phyloP scores from a whole-genome alignment of 2,888 invertebrate genomes.

The Ryuthela nishihirai region DNA sequence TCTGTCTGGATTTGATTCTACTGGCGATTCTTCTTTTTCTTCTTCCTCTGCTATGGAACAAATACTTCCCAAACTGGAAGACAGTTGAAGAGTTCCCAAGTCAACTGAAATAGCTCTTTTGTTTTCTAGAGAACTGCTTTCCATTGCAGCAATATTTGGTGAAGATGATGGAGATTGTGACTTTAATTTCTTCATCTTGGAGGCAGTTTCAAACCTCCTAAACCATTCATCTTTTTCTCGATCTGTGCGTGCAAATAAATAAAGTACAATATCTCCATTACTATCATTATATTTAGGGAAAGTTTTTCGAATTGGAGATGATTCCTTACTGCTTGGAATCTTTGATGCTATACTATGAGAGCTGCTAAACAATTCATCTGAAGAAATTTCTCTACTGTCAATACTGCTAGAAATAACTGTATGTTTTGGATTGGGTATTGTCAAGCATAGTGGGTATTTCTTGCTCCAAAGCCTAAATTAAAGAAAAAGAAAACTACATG shows the following conservation, averaged over 20 bases:
- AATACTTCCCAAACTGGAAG: background rate
- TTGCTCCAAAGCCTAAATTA: conserved; percentile 68
- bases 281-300: conserved; percentile 22
- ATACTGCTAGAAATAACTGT: conserved; percentile 25
- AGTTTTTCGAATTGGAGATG: conserved; percentile 4
- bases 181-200: conserved; percentile 40
- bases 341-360: background rate
- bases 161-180: conserved; percentile 40
- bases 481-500: conserved; percentile 7
- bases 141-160: conserved; percentile 3
- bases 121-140: conserved; percentile 4
- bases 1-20: too few species aligned
- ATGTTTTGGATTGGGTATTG: conserved; percentile 46
- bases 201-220: conserved; percentile 49
- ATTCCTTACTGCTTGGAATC: conserved; percentile 12
- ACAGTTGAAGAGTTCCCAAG: conserved; percentile 14
- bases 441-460: conserved; percentile 84
- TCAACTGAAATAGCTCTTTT: conserved; percentile 27
- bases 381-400: background rate
- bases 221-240: conserved; percentile 90
- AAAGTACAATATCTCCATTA: conserved; percentile 50
- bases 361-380: background rate
- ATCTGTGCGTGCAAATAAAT: conserved; percentile 73
- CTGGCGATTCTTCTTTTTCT: too few species aligned
- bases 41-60: conserved; percentile 5